Evolutionary conservation across 2,888 invertebrate species (phyloP), one percentile per base, ranked within the genome.

Genomic region (Aporophyla nigra): DNA sequence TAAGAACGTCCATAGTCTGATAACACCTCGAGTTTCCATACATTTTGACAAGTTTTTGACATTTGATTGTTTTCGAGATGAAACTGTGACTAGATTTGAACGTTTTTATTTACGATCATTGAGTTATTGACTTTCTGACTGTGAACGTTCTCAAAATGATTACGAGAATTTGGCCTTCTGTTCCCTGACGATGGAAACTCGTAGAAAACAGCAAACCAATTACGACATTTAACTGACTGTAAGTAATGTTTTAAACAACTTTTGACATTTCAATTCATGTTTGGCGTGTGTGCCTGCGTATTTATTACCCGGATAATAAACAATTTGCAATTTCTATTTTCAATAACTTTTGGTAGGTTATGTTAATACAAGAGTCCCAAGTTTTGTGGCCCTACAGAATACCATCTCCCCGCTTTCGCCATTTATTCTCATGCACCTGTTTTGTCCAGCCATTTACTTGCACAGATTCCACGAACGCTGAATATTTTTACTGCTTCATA

Each of bases 391-490:
- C 43, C 16, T 5, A 46, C 53, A 21, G n/a, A 59, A 49, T 21
- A 33, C 58, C 71, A 71, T 80, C 67, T 75, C 71, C 21, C 40
- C 53, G 40, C 76, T 54, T 80, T 68, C 24, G 16, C 54, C 71
- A 67, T 80, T 80, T 65, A 71, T 75, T 80, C 62, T 63, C 53
- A 80, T 72, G 61, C 72, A 78, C 62, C 67, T 80, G 62, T 75
- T 80, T 68, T 68, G 63, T 71, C 62, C 67, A 54, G 54, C 49
- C 53, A 80, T 80, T 75, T 63, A 21, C 59, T 70, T 59, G 40
- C 56, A 53, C 53, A 75, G 75, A 75, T 68, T 68, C 27, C 3
- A 53, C 9, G 49, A 53, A 75, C 56, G 21, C 40, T 53, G 71
- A 75, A 71, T 63, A 63, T 68, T 67, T 58, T 63, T 49, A 80